Percentiles rank a stretch among this genome's conserved stretches.
Evolutionary conservation across 1,140 invertebrate genomes (phyloP).

Genomic region (Brachionus plicatilis): DNA sequence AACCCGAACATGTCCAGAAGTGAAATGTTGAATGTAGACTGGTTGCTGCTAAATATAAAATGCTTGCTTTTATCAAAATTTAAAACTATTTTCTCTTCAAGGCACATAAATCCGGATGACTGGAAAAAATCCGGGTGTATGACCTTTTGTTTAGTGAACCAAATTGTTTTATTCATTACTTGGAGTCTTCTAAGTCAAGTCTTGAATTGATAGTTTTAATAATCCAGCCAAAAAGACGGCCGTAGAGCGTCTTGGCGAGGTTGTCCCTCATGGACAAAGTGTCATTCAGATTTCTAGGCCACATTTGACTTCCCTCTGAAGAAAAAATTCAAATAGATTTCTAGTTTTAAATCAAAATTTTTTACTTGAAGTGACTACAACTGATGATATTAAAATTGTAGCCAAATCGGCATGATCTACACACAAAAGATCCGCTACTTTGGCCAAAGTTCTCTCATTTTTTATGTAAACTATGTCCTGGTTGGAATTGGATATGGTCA

Average conservation of each 20-base stretch:
- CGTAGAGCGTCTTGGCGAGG: constrained; percentile 50
- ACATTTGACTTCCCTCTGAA: constrained; percentile 46
- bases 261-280: constrained; percentile 49
- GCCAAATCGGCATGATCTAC: constrained; percentile 42
- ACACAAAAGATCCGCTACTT: constrained; percentile 28
- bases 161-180: constrained; percentile 60
- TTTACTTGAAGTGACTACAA: constrained; percentile 39
- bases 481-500: not conserved
- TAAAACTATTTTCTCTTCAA: not conserved
- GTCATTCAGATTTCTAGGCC: constrained; percentile 45
- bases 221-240: constrained; percentile 51
- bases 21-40: constrained; percentile 9
- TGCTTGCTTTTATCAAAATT: constrained; percentile 33
- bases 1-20: constrained; percentile 33
- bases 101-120: not conserved
- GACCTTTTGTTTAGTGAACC: not conserved
- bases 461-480: constrained; percentile 37
- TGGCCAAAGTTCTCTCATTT: constrained; percentile 17
- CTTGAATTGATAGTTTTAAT: constrained; percentile 57
- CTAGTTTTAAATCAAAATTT: not conserved
- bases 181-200: constrained; percentile 70
- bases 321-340: not conserved
- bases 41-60: constrained; percentile 39
- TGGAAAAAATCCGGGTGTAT: not conserved
- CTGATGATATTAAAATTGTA: constrained; percentile 43